Evolutionary conservation across 2,797 vertebrate genomes (phyloP).

Genomic region (Muraenolepis orangiensis): DNA sequence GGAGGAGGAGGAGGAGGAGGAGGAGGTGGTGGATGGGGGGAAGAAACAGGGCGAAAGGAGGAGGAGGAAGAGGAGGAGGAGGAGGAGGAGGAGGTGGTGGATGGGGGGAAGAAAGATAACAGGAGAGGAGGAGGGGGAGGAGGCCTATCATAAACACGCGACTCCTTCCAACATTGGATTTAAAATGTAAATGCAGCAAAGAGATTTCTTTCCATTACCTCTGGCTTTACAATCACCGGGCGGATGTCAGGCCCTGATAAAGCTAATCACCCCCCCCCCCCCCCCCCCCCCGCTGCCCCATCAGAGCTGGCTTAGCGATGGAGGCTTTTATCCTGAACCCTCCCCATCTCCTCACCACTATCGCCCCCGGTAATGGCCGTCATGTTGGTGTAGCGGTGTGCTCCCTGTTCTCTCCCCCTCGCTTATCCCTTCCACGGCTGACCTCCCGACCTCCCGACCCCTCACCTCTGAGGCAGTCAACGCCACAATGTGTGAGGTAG

Average conservation of each 20-base stretch:
- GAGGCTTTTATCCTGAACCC: conserved; percentile 19
- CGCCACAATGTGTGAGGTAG: conserved; percentile 47
- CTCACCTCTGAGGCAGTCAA: conserved; percentile 73
- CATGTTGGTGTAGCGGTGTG: conserved; percentile 21
- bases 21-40: no score
- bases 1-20: no score
- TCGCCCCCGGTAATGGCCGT: conserved; percentile 33
- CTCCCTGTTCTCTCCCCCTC: conserved; percentile 35
- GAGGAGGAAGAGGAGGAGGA: no score
- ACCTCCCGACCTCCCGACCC: conserved; percentile 72
- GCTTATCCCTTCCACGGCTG: conserved; percentile 33
- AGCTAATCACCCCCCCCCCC: conserved; percentile 55
- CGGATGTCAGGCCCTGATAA: conserved; percentile 68
- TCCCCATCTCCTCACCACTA: conserved; percentile 18
- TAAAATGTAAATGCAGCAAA: conserved; percentile 55
- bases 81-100: no score
- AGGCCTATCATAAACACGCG: conserved; percentile 51
- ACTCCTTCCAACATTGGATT: conserved; percentile 47
- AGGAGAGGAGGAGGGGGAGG: background rate
- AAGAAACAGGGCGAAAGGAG: no score
- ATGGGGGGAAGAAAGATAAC: no score
- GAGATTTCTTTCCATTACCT: conserved; percentile 55
- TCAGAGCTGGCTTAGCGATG: conserved; percentile 41
- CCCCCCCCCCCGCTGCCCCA: conserved; percentile 18
- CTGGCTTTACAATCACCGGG: conserved; percentile 56